phyloP scores from a whole-genome alignment of 2,888 invertebrate genomes.

The Sesia bembeciformis region DNA sequence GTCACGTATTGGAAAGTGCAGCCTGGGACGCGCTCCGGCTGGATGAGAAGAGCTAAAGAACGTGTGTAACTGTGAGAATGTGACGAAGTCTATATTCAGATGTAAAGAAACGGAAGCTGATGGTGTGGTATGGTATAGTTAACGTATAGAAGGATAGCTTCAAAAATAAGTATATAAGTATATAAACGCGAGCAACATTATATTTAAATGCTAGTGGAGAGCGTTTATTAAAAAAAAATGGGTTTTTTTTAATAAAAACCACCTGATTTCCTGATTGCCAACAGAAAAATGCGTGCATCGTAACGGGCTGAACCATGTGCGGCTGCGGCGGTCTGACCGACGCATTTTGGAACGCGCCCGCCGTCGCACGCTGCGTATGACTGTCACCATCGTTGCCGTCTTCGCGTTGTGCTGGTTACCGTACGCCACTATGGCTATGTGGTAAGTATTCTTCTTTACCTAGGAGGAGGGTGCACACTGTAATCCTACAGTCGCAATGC shows the following conservation, averaged over 20 bases:
- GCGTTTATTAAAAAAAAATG: too few species aligned
- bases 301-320: constrained; percentile 44
- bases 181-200: too few species aligned
- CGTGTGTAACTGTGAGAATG: background rate
- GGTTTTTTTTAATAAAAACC: background rate
- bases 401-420: constrained; percentile 88
- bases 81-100: background rate
- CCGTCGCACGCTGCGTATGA: constrained; percentile 83
- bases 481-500: too few species aligned
- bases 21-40: too few species aligned
- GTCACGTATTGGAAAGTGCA: too few species aligned
- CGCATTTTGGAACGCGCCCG: constrained; percentile 80
- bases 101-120: background rate
- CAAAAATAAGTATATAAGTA: too few species aligned
- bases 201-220: too few species aligned
- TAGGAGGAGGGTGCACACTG: too few species aligned
- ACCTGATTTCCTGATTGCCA: background rate
- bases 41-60: too few species aligned
- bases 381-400: constrained; percentile 82
- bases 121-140: background rate
- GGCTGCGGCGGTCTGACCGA: constrained; percentile 78
- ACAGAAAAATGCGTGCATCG: constrained; percentile 33
- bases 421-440: constrained; percentile 83
- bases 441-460: constrained; percentile 54
- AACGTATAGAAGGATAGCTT: too few species aligned